phyloP scores from a whole-genome alignment of 2,888 invertebrate genomes.

The Eupithecia centaureata region DNA sequence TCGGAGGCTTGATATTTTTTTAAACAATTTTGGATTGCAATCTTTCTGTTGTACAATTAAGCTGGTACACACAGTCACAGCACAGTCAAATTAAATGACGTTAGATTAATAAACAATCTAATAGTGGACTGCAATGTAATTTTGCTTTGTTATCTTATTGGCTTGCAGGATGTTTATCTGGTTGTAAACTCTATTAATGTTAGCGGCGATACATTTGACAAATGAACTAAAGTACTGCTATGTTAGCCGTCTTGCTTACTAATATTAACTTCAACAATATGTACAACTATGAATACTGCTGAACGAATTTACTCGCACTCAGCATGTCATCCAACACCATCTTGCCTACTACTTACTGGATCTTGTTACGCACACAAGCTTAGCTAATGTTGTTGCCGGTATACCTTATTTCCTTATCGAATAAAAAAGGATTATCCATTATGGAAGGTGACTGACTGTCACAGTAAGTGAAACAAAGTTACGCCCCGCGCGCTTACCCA shows the following conservation, averaged over 20 bases:
- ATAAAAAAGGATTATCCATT: constrained; percentile 69
- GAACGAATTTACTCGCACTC: not conserved
- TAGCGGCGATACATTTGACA: constrained; percentile 8
- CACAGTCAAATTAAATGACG: not conserved
- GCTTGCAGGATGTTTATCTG: constrained; percentile 42
- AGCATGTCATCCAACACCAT: not conserved
- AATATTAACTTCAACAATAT: not conserved
- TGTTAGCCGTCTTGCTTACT: not conserved
- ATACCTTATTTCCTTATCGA: constrained; percentile 42
- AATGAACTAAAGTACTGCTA: not conserved
- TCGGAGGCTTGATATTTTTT: not conserved
- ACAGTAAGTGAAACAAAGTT: constrained; percentile 68
- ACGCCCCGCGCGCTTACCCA: constrained; percentile 57
- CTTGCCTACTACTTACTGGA: not conserved
- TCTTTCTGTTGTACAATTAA: not conserved
- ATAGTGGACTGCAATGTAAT: constrained; percentile 32
- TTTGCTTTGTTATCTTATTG: constrained; percentile 64
- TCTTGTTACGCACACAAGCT: constrained; percentile 6
- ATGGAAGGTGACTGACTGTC: constrained; percentile 65
- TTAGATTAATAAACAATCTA: not conserved
- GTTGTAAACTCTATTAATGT: constrained; percentile 18
- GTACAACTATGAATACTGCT: not conserved
- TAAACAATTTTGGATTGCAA: not conserved
- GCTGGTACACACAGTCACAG: too few relatives aligned
- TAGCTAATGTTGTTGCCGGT: constrained; percentile 32